phyloP scores from a whole-genome alignment of 2,113 vertebrate species.

The Coregonus clupeaformis region DNA sequence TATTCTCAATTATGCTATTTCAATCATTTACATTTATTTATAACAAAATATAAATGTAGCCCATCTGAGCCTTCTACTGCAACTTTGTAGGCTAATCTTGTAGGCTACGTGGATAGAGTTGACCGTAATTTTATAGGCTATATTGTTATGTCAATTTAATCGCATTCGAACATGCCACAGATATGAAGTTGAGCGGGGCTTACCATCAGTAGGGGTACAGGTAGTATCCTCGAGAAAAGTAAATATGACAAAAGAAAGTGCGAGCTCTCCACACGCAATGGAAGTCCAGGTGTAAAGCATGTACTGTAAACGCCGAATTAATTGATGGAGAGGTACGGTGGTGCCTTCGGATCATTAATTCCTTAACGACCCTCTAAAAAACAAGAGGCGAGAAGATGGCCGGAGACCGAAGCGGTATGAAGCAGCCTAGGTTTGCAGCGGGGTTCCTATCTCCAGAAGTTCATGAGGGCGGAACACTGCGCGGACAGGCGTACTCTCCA shows the following conservation, averaged over 20 bases:
- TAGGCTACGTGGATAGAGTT: not conserved
- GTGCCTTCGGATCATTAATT: constrained; percentile 62
- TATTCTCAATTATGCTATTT: not conserved
- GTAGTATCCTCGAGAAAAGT: constrained; percentile 63
- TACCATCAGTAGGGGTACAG: constrained; percentile 77
- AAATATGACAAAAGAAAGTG: constrained; percentile 46
- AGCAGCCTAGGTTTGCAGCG: constrained; percentile 36
- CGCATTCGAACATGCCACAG: not conserved
- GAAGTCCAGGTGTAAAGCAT: constrained; percentile 58
- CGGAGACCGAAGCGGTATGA: constrained; percentile 9
- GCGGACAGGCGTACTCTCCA: constrained; percentile 56
- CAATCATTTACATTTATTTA: not conserved
- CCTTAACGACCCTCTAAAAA: constrained; percentile 49
- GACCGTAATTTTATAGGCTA: not conserved
- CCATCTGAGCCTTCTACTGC: not conserved
- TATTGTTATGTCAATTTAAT: not conserved
- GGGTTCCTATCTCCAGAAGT: constrained; percentile 51
- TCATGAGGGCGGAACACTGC: constrained; percentile 46
- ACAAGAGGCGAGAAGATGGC: constrained; percentile 20
- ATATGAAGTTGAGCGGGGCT: constrained; percentile 35
- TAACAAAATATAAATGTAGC: not conserved
- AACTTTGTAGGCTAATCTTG: not conserved
- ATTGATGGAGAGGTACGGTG: constrained; percentile 36
- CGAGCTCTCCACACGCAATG: constrained; percentile 29
- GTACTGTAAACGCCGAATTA: constrained; percentile 45